Evolutionary conservation across 2,888 invertebrate genomes (phyloP), one percentile per base, ranked within the genome.

Genomic region (Dyspetes luteomarginatus): DNA sequence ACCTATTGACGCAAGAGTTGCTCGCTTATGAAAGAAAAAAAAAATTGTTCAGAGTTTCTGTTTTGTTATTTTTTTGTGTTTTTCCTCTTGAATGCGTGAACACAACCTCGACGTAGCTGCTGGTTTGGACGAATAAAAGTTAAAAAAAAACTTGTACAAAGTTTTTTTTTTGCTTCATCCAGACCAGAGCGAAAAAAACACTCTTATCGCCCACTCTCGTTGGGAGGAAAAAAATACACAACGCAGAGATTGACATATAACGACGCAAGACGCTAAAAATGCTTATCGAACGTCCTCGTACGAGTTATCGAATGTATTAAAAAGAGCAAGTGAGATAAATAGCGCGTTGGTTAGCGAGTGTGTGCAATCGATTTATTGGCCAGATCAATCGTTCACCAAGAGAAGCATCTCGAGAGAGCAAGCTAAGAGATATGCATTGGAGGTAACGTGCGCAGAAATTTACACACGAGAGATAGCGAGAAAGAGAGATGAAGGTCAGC

Each of bases 401-500:
- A 36, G 28, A 3, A n/a, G 26, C 15, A 26, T 48, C 64, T 56
- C 36, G n/a, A 24, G 56, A 67, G 36, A 30, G 9, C 22, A 15
- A 5, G 48, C 48, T 71, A 15, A 60, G 50, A 30, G 60, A 50
- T 48, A 26, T 9, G 50, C 5, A 12, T 7, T 19, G 17, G 24
- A 56, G 56, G 41, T 48, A 43, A 58, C 62, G 36, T 48, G 74
- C 15, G 69, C 64, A 48, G 15, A 36, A 30, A 41, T 36, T 12
- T 36, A 48, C 28, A 9, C 36, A 17, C 28, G 26, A 48, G 12
- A 30, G 75, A 68, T 75, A 76, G 45, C 48, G 68, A 71, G 52
- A 22, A 3, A 60, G 74, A 45, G 50, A 65, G 72, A 67, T 73
- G 79, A 81, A 82, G 83, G 81, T 75, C 81, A 82, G 72, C 72